Evolutionary conservation across 2,888 invertebrate genomes (phyloP).

Genomic region (Shargacucullia verbasci): DNA sequence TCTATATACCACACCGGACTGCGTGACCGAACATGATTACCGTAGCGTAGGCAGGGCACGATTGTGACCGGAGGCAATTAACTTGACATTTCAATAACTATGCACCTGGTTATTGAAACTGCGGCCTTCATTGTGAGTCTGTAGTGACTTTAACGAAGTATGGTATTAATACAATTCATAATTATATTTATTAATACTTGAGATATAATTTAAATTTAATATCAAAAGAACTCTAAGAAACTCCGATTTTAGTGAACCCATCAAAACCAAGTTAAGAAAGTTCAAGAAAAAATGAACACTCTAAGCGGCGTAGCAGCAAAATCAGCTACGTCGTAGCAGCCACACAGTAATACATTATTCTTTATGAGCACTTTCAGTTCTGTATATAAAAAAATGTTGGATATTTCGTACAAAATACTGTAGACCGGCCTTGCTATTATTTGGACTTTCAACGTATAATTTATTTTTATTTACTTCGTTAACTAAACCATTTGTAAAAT

Average conservation of each 20-base stretch:
- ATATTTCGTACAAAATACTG: not conserved
- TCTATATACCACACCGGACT: conserved; percentile 7
- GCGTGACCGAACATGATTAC: conserved; percentile 43
- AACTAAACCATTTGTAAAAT: conserved; percentile 25
- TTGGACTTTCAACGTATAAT: not conserved
- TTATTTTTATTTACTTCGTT: conserved; percentile 17
- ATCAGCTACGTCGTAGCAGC: conserved; percentile 20
- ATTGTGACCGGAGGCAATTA: conserved; percentile 33
- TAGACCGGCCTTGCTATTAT: not conserved
- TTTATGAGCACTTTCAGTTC: too few species aligned
- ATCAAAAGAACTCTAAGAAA: too few species aligned
- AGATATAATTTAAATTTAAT: too few species aligned
- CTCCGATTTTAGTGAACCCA: too few species aligned
- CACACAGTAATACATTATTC: not conserved
- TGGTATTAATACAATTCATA: too few species aligned
- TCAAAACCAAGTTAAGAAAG: too few species aligned
- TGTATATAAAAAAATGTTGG: too few species aligned
- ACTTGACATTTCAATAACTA: conserved; percentile 30
- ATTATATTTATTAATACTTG: too few species aligned
- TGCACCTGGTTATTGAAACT: conserved; percentile 32
- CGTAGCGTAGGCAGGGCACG: conserved; percentile 10
- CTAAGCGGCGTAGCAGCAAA: conserved; percentile 6
- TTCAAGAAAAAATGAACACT: too few species aligned
- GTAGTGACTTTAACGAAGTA: conserved; percentile 1
- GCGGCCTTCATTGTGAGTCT: conserved; percentile 1